A percentile compares a stretch with the other conserved stretches of the same genome.
These are phyloP conservation scores for Melanophora roralis DNA, from an alignment of 2,888 invertebrate genomes.

Conservation along the genomic window DNA sequence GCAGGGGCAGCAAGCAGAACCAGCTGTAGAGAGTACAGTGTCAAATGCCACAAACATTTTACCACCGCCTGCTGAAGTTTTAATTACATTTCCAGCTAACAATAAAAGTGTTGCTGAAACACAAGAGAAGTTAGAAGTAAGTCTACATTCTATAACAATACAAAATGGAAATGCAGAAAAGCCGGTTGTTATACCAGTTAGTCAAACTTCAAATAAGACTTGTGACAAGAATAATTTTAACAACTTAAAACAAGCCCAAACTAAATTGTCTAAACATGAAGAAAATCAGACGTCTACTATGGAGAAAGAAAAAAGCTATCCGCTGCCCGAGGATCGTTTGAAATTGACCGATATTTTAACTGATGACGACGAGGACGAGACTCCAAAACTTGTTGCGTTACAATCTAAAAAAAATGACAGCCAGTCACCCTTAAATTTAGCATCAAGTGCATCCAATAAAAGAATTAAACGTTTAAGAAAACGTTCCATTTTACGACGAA, in stretches of 20 bases:
- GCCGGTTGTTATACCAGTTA: slow-evolving; percentile 52
- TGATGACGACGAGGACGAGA: slow-evolving; percentile 60
- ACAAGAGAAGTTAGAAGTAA: neutral
- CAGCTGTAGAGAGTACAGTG: neutral
- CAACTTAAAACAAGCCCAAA: neutral
- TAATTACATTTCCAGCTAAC: neutral
- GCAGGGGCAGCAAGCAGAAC: neutral
- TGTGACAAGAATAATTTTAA: neutral
- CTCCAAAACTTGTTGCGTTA: neutral
- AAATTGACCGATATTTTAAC: slow-evolving; percentile 57
- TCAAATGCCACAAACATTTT: neutral
- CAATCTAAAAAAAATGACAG: neutral
- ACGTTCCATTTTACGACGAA: neutral
- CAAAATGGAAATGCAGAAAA: neutral
- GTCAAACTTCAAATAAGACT: slow-evolving; percentile 36
- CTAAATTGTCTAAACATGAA: neutral
- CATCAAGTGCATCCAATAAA: neutral
- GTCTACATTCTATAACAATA: slow-evolving; percentile 1
- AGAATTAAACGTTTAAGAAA: slow-evolving; percentile 21
- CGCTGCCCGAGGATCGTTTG: slow-evolving; percentile 25
- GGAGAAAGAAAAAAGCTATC: neutral
- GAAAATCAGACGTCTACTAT: neutral
- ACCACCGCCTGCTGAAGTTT: neutral
- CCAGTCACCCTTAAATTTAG: slow-evolving; percentile 59
- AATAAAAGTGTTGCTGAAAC: slow-evolving; percentile 34